Evolutionary conservation across 92 coral and sea anemone species (phyloP), one percentile per base, ranked within the genome.

Genomic region (Pocillopora meandrina): DNA sequence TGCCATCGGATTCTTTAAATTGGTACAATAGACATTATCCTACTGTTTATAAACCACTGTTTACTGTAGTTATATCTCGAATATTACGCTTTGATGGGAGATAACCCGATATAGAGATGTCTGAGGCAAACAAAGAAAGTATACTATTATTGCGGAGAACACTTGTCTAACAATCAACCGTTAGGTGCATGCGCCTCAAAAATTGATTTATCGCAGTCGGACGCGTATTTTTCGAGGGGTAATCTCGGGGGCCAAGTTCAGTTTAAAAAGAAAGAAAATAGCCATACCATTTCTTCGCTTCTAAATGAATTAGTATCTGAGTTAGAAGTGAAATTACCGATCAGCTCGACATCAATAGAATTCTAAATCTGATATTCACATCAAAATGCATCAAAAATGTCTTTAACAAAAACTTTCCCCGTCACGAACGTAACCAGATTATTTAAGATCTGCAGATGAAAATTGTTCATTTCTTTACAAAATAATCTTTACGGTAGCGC

Each of bases 51-150:
- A 56, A 31, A 31, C 31, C 67, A 26, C 35, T 80, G 66, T 80
- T 81, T 71, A 34, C 31, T 21, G 52, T 74, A 58, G 36, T 66
- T 23, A 79, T 65, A 52, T 64, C 18, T 11, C 76, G 10, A 18
- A 71, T 19, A 34, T 70, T 81, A 21, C 15, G 68, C 36, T 81
- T 81, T 58, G 36, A 42, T 81, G 55, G 20, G 36, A 17, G 83
- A 57, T 81, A 56, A 56, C 68, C 35, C 52, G 52, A 42, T 42
- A 33, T 16, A 57, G 18, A 81, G 85, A 81, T 81, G 60, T 70
- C 77, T 56, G 15, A 13, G 31, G n/a, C 69, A 71, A 79, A 79
- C 66, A 79, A 10, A 31, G 23, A n/a, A 79, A 20, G 56, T n/a
- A 65, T 47, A 52, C 21, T 33, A 42, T 59, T 64, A 23, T 42